These are phyloP conservation scores for Ondatra zibethicus DNA, from an alignment of 2,113 vertebrate genomes.

Conservation along the genomic window DNA sequence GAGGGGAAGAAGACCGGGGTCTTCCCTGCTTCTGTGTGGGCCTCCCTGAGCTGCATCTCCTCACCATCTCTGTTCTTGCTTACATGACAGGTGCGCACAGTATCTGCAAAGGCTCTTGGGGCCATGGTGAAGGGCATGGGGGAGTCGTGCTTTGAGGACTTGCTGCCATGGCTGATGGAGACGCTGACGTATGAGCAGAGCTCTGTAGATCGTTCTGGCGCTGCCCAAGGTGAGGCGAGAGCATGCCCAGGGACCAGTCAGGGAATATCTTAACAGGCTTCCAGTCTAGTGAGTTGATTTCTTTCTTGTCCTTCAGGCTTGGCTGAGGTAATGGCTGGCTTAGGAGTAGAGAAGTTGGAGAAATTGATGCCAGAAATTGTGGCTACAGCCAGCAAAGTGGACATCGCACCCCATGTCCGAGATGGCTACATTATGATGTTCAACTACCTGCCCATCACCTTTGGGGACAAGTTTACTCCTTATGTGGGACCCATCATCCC, in stretches of 20 bases:
- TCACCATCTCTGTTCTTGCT: background rate
- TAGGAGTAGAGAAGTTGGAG: slow-evolving; percentile 98
- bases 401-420: slow-evolving; percentile 98
- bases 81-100: slow-evolving; percentile 93
- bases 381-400: slow-evolving; percentile 97
- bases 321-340: slow-evolving; percentile 98
- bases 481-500: slow-evolving; percentile 99
- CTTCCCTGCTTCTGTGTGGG: background rate
- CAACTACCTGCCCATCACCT: slow-evolving; percentile 98
- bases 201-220: slow-evolving; percentile 98
- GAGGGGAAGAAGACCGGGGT: background rate
- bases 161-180: slow-evolving; percentile 99
- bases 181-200: slow-evolving; percentile 98
- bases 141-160: slow-evolving; percentile 97
- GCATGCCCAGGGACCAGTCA: background rate
- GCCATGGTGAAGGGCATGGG: slow-evolving; percentile 99
- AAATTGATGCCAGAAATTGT: slow-evolving; percentile 99
- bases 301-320: slow-evolving; percentile 87
- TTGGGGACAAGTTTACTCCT: slow-evolving; percentile 97
- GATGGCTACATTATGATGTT: slow-evolving; percentile 99
- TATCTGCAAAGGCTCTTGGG: slow-evolving; percentile 97
- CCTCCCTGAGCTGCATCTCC: background rate
- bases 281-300: background rate
- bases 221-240: slow-evolving; percentile 92
- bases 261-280: background rate